Evolutionary conservation across 2,888 invertebrate genomes (phyloP).

Genomic region (Drosophila neutralis): DNA sequence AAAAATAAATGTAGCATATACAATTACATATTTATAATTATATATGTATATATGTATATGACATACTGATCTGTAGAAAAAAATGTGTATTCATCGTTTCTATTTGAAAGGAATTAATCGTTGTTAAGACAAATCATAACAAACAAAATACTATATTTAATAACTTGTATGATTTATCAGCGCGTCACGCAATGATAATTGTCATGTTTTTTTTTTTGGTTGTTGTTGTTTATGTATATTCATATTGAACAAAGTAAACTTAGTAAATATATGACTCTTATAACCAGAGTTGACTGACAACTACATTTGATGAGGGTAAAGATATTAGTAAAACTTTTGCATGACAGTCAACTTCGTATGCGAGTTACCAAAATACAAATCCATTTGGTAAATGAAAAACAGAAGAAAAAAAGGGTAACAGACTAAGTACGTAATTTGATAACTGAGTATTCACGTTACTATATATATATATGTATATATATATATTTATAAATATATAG

Average conservation of each 20-base stretch:
- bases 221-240: conserved; percentile 35
- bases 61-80: conserved; percentile 17
- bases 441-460: conserved; percentile 49
- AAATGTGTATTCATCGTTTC: neutral
- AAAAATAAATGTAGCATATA: conserved; percentile 11
- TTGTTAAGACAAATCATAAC: conserved; percentile 19
- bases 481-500: conserved; percentile 13
- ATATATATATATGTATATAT: conserved; percentile 7
- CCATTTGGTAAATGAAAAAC: conserved; percentile 53
- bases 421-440: conserved; percentile 65
- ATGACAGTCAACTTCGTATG: conserved; percentile 59
- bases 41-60: conserved; percentile 7
- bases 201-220: conserved; percentile 29
- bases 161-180: conserved; percentile 56
- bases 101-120: neutral
- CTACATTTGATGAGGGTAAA: conserved; percentile 64
- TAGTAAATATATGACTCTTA: conserved; percentile 35
- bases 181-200: conserved; percentile 40
- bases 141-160: conserved; percentile 51
- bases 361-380: conserved; percentile 61
- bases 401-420: conserved; percentile 74
- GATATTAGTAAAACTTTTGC: conserved; percentile 59
- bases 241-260: conserved; percentile 43
- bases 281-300: conserved; percentile 50
- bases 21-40: conserved; percentile 10